Conservation (phyloP, 2,888 invertebrate species). For the Exephanes ischioxanthus region DNA sequence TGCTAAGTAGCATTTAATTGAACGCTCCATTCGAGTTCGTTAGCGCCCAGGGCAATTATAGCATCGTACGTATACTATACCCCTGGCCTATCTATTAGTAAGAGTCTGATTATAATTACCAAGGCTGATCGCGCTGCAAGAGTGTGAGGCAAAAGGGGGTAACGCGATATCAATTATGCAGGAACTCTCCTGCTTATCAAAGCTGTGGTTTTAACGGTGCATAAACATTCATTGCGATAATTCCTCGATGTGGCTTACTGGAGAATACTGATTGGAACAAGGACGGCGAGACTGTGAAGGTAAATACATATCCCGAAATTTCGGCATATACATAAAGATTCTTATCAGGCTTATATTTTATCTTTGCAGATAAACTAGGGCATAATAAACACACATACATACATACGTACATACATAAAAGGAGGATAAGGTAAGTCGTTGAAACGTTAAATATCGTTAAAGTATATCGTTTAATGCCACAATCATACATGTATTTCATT, state of each 20-base stretch:
- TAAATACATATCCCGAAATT: conserved; percentile 38
- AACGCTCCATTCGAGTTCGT: conserved; percentile 81
- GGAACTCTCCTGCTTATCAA: conserved; percentile 67
- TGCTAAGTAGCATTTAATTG: conserved; percentile 82
- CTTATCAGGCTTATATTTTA: not conserved
- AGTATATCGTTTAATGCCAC: not conserved
- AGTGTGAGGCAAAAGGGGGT: conserved; percentile 52
- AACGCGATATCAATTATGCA: conserved; percentile 69
- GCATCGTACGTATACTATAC: conserved; percentile 68
- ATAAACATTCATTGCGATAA: conserved; percentile 73
- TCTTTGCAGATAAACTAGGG: no score
- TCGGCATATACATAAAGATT: not conserved
- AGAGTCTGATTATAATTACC: conserved; percentile 80
- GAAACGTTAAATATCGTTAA: not conserved
- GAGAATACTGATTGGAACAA: conserved; percentile 19
- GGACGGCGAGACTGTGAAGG: conserved; percentile 19
- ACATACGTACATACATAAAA: not conserved
- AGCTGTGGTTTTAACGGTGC: conserved; percentile 47
- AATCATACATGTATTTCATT: not conserved
- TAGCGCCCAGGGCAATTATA: conserved; percentile 78
- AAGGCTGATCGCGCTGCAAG: conserved; percentile 53
- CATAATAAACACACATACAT: no score
- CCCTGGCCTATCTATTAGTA: conserved; percentile 76
- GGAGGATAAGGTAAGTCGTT: not conserved
- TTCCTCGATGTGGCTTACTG: conserved; percentile 39